These are phyloP conservation scores for Ophion ellenae DNA, from an alignment of 2,888 invertebrate genomes.

Conservation along the genomic window DNA sequence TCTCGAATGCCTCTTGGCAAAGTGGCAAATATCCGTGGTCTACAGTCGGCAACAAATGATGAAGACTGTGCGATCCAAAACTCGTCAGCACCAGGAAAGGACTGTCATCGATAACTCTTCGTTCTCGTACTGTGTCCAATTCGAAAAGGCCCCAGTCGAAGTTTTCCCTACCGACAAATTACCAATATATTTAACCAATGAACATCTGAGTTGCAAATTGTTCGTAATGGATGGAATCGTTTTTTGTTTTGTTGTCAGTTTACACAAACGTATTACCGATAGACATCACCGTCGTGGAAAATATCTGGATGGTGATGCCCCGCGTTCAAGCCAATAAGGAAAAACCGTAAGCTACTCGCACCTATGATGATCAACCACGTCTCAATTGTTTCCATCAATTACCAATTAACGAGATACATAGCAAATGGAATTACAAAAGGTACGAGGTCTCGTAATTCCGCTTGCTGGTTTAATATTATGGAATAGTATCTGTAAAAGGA, in stretches of 20 bases:
- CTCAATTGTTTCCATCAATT: conserved; percentile 80
- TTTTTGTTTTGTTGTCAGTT: not conserved
- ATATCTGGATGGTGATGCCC: conserved; percentile 92
- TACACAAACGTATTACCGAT: conserved; percentile 83
- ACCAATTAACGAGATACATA: conserved; percentile 82
- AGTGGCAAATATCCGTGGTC: conserved; percentile 90
- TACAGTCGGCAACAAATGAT: conserved; percentile 92
- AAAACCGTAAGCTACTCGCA: conserved; percentile 87
- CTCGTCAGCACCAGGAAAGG: conserved; percentile 88
- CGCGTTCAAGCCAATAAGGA: conserved; percentile 88
- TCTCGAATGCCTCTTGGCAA: conserved; percentile 87
- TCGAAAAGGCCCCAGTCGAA: conserved; percentile 92
- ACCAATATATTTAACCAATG: not conserved
- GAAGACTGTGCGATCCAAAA: conserved; percentile 91
- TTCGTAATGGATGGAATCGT: not conserved
- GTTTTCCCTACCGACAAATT: conserved; percentile 81
- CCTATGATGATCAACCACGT: conserved; percentile 86
- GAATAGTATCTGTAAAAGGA: conserved; percentile 73
- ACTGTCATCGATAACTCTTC: conserved; percentile 88
- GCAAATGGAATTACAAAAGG: conserved; percentile 83
- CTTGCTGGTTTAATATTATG: conserved; percentile 61
- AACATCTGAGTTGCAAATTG: not conserved
- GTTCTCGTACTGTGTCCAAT: conserved; percentile 90
- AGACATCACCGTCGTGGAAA: conserved; percentile 91
- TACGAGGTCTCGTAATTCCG: conserved; percentile 76